Base-by-base conservation (phyloP, 1,140 invertebrate genomes). In the Platyscapa corneri region DNA sequence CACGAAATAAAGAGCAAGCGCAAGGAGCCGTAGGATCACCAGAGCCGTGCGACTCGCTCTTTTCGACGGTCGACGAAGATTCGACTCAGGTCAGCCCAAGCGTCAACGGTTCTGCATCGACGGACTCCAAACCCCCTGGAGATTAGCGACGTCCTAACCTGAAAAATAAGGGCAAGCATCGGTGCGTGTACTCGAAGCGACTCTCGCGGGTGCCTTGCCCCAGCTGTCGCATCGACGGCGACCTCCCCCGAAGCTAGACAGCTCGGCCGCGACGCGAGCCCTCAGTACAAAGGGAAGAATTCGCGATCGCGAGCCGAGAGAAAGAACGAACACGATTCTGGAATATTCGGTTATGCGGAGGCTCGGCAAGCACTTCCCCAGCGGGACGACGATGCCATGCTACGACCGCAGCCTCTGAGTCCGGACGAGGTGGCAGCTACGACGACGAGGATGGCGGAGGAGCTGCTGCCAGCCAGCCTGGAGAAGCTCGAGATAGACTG, bases 401-500 rank as follows among this genome's bases (percentile, higher is more conserved):
- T 87, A 39, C 77, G 70, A 32, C 27, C 87, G 53, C 83, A 82
- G 81, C n/a, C 82, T 39, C 65, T 91, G 87, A 90, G 72, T 75
- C 72, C 75, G 23, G 53, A 83, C 65, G 37, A 81, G 60, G 75
- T 49, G 85, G 67, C 88, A 60, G 87, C 86, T 67, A 23, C 70
- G 83, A 89, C 72, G 74, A 60, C 74, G 32, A 72, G 65, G 72
- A 93, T 93, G 93, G 90, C 90, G 81, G 92, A 92, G 77, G 93
- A 93, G 83, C 42, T 84, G 60, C 46, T 84, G 87, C 92, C 92
- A 78, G 92, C 90, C 56, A 92, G 92, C 81, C 90, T 93, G 77
- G 89, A 91, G 88, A 93, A 91, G 84, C 92, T 93, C 86, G 92
- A 93, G 82, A 93, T 93, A 86, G 92, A 92, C 88, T 90, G 64